Base-by-base conservation (phyloP, 2,797 vertebrate genomes). In the Erethizon dorsatum region DNA sequence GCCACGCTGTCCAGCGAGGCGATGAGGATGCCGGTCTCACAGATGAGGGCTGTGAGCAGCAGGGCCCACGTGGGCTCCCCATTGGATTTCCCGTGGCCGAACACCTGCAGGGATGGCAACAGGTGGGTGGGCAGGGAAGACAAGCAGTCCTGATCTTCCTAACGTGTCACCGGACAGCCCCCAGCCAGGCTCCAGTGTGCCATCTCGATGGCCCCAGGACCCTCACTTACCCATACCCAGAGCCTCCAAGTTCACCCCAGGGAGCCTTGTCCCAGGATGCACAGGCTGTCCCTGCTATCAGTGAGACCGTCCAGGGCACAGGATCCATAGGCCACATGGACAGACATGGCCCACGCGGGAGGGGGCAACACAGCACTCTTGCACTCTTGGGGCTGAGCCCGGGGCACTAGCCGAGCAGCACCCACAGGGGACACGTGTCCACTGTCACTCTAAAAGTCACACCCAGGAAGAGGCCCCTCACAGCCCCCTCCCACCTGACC, bases 11-110 rank as follows among this genome's bases (percentile, higher is more conserved):
- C 99, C 98, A 99, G 98, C 0, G 99, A 99, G 86, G 99, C 99
- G 15, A 99, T 99, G 97, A 99, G 99, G 97, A 99, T 99, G 86
- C 99, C 99, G 0, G 99, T 99, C 98, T 99, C 99, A 96, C 99
- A 99, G 98, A 99, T 99, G 61, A 98, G 98, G 57, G 98, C 99
- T 0, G 99, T 99, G 97, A 99, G 98, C 61, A 99, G 98, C 97
- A 99, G 98, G 88, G 99, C 99, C 99, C 99, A 99, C 0, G 99
- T 99, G 18, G 99, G 99, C 97, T 99, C 99, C 73, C 99, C 99
- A 0, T 99, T 99, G 65, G 99, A 99, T 98, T 99, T 99, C 75
- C 99, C 99, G 0, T 99, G 99, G 90, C 99, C 99, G n/a, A 99
- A 99, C 90, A 99, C 99, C 99, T 99, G 95, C 0, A 5, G 7